Conservation (phyloP, 2,113 vertebrate genomes). For the Carassius auratus region DNA sequence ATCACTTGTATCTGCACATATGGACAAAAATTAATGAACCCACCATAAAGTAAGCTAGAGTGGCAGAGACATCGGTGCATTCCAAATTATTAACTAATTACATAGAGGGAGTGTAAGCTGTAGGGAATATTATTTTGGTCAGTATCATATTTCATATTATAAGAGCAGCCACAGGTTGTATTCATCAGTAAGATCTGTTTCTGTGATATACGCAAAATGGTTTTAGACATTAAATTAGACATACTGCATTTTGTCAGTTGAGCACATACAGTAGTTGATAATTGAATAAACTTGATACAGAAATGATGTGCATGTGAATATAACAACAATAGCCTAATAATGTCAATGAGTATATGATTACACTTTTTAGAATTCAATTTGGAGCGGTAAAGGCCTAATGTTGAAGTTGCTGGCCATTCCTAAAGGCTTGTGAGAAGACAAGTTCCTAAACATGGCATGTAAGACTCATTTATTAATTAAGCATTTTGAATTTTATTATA, state of each 20-base stretch:
- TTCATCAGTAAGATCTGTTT: not conserved
- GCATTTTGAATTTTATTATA: not conserved
- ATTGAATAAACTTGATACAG: not conserved
- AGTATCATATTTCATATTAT: constrained; percentile 4
- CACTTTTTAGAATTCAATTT: not conserved
- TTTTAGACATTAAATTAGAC: not conserved
- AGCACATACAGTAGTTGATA: too few species aligned
- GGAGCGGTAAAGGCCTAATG: not conserved
- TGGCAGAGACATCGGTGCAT: not conserved
- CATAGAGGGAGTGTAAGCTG: not conserved
- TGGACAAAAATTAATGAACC: not conserved
- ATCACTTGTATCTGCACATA: not conserved
- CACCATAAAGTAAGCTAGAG: not conserved
- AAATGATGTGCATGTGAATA: not conserved
- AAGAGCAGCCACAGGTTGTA: not conserved
- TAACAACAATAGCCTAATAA: not conserved
- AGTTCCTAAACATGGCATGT: constrained; percentile 48
- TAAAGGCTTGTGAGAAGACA: not conserved
- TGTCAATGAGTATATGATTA: not conserved
- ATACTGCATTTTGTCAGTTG: not conserved
- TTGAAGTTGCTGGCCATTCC: not conserved
- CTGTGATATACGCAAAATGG: not conserved
- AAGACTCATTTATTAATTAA: constrained; percentile 18
- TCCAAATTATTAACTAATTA: not conserved
- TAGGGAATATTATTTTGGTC: not conserved